phyloP scores from a whole-genome alignment of 2,888 invertebrate genomes.

The Proisotoma minuta region DNA sequence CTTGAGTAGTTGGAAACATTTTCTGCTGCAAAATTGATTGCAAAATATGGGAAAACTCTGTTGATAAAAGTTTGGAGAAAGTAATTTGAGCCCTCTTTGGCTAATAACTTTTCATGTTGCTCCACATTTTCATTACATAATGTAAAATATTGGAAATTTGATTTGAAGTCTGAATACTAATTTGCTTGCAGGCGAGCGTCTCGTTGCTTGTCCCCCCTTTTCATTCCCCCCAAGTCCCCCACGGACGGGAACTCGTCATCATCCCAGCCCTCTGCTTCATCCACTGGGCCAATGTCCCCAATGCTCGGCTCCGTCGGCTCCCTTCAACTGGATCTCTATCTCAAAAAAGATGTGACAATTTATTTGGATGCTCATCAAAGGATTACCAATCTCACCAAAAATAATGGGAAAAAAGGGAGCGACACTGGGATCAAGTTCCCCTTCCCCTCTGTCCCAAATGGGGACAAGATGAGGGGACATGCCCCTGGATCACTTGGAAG shows the following conservation, averaged over 20 bases:
- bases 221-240: slow-evolving; percentile 36
- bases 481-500: slow-evolving; percentile 13
- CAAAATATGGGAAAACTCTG: no score
- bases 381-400: neutral
- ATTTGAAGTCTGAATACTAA: neutral
- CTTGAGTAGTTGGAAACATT: no score
- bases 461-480: slow-evolving; percentile 2
- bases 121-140: neutral
- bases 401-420: neutral
- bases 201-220: slow-evolving; percentile 32
- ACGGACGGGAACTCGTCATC: slow-evolving; percentile 7
- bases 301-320: slow-evolving; percentile 19
- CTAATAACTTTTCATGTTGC: neutral
- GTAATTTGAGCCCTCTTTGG: no score
- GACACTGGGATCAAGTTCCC: slow-evolving; percentile 4
- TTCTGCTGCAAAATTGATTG: no score
- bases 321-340: slow-evolving; percentile 9
- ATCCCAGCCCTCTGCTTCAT: neutral
- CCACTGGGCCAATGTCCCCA: slow-evolving; percentile 29
- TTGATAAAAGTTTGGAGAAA: no score
- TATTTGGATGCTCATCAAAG: neutral
- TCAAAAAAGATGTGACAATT: slow-evolving; percentile 8
- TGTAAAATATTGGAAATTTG: slow-evolving; percentile 6
- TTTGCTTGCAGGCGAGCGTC: slow-evolving; percentile 27
- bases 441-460: neutral